phyloP scores from a whole-genome alignment of 1,140 invertebrate species.

The Leptinotarsa defecta region DNA sequence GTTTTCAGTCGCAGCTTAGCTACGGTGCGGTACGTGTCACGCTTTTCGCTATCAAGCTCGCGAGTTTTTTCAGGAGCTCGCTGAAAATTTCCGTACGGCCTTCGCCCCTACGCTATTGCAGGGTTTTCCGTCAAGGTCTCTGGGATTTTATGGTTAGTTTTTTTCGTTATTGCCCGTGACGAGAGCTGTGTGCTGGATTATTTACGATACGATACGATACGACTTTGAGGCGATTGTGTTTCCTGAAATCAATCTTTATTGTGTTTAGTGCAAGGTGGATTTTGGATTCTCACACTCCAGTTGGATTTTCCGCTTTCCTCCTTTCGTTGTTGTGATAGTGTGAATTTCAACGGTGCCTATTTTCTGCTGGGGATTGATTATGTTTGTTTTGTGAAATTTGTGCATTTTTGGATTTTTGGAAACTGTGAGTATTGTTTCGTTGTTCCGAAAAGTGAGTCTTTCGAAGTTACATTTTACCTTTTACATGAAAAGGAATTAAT shows the following conservation, averaged over 20 bases:
- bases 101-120: background rate
- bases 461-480: too few species aligned
- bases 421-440: background rate
- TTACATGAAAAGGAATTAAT: too few species aligned
- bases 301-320: background rate
- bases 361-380: background rate
- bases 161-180: background rate
- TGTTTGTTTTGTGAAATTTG: background rate
- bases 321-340: background rate
- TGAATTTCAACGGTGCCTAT: background rate
- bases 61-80: conserved; percentile 28
- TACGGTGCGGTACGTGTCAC: conserved; percentile 3
- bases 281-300: background rate
- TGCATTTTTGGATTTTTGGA: too few species aligned
- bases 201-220: background rate
- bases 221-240: conserved; percentile 2
- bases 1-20: conserved; percentile 30
- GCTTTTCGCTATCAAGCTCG: background rate
- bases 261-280: background rate
- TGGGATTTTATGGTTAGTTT: background rate
- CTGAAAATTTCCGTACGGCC: conserved; percentile 2
- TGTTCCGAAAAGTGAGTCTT: too few species aligned
- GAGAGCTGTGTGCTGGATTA: background rate
- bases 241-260: background rate
- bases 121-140: background rate